Base-by-base conservation (phyloP, 1,140 invertebrate species). In the Plutomurus gul region DNA sequence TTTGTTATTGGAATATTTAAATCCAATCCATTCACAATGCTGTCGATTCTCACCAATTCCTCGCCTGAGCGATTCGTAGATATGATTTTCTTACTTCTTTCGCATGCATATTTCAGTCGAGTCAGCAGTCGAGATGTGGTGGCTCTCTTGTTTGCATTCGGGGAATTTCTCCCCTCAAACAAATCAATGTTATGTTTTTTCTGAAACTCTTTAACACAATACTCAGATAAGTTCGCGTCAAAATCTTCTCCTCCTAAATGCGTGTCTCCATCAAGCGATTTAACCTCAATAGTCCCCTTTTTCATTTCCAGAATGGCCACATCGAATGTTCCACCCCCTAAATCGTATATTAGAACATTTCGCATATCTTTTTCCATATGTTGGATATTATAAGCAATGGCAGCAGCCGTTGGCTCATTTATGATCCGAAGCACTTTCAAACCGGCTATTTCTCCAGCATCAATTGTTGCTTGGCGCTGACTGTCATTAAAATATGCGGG, bases 171-270 rank as follows among this genome's bases (percentile, higher is more conserved):
- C 0, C 27, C 22, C 13, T 20, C 4, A 0, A 56, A 22, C 27
- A 99, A 88, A 83, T 99, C 97, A 85, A 96, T 97, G 87, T 97
- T 97, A 90, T 97, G 93, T 86, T 99, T 99, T 74, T 96, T 89
- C 88, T 98, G 98, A 90, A 99, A 99, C 86, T 98, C 96, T 86
- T 96, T 92, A 1, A 96, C 93, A 84, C 98, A 98, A 87, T 98
- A 95, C 85, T 95, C 96, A 18, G 99, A 96, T 91, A 99, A 93
- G 39, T 96, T 89, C 86, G 96, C 95, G 86, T 98, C 96, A 85
- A 99, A 99, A 88, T 99, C 97, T 89, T 99, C 96, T 82, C 97
- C 97, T 85, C 97, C 97, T 87, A 99, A 90, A 87, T 99, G 96
- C 81, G 97, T 99, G 86, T 99, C 96, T 84, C 97, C 97, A 84